phyloP scores from a whole-genome alignment of 2,888 invertebrate species.

The Tetragnatha montana region DNA sequence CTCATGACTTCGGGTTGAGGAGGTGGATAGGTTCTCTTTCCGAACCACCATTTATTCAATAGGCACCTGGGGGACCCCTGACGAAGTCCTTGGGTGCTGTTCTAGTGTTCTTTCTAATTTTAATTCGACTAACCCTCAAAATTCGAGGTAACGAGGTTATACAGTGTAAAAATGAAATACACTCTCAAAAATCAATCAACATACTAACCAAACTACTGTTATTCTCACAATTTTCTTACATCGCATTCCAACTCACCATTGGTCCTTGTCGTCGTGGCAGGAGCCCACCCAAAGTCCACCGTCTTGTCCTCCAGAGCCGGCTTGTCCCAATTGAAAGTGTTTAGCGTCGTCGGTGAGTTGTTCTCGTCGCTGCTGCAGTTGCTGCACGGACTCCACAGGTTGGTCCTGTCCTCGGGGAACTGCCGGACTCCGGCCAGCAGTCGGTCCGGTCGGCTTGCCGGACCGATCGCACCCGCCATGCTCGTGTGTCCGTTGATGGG shows the following conservation, averaged over 20 bases:
- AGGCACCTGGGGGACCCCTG: too few species aligned
- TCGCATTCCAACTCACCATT: background rate
- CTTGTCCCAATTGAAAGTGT: conserved; percentile 65
- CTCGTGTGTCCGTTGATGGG: conserved; percentile 28
- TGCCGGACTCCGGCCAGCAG: conserved; percentile 30
- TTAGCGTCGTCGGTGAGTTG: conserved; percentile 63
- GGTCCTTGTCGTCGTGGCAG: background rate
- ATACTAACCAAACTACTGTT: too few species aligned
- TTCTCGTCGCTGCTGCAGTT: conserved; percentile 67
- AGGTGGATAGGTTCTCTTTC: too few species aligned
- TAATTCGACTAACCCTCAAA: too few species aligned
- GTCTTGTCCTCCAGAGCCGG: conserved; percentile 63
- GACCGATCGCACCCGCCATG: conserved; percentile 17
- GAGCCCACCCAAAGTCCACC: conserved; percentile 62
- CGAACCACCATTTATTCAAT: too few species aligned
- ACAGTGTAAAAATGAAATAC: too few species aligned
- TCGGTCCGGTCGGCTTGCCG: conserved; percentile 28
- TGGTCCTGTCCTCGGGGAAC: conserved; percentile 36
- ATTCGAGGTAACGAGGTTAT: too few species aligned
- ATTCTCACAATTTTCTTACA: too few species aligned
- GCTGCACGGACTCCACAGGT: conserved; percentile 67
- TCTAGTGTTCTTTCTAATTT: too few species aligned
- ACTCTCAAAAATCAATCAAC: too few species aligned
- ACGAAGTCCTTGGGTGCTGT: too few species aligned
- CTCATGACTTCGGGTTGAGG: too few species aligned